These are phyloP conservation scores for Idaea biselata DNA, from an alignment of 2,888 invertebrate species.

Conservation along the genomic window DNA sequence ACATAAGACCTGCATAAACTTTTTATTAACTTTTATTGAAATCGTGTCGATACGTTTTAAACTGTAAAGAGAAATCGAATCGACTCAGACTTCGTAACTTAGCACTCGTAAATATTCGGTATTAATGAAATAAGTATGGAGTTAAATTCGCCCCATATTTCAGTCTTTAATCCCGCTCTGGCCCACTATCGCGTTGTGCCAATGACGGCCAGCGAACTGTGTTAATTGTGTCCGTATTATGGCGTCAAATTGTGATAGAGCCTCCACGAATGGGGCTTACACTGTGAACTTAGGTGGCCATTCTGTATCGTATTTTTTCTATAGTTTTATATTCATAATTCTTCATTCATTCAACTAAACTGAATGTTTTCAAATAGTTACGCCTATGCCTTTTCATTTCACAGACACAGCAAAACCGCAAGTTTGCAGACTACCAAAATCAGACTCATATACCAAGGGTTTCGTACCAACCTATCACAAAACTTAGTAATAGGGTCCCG, in stretches of 20 bases:
- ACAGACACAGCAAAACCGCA: no score
- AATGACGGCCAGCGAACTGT: slow-evolving; percentile 21
- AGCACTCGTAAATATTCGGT: not conserved
- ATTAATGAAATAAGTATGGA: no score
- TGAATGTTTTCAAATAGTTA: no score
- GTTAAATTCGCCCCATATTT: not conserved
- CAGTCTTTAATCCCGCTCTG: slow-evolving; percentile 16
- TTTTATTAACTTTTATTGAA: not conserved
- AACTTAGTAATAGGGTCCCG: no score
- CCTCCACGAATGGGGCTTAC: slow-evolving; percentile 7
- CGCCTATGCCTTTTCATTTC: no score
- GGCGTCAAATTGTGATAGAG: slow-evolving; percentile 19
- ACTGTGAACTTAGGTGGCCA: slow-evolving; percentile 11
- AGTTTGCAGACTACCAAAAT: no score
- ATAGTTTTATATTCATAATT: not conserved
- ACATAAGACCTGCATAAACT: no score
- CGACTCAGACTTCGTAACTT: not conserved
- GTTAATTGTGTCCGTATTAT: slow-evolving; percentile 28
- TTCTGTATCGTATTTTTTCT: not conserved
- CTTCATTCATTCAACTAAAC: no score
- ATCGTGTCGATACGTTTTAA: not conserved
- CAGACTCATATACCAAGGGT: no score
- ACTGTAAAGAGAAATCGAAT: not conserved
- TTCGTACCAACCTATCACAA: no score
- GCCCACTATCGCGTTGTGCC: slow-evolving; percentile 21